A percentile compares a stretch with the other conserved stretches of the same genome.
Evolutionary conservation across 2,797 vertebrate genomes (phyloP).

Genomic region (Pristis pectinata): DNA sequence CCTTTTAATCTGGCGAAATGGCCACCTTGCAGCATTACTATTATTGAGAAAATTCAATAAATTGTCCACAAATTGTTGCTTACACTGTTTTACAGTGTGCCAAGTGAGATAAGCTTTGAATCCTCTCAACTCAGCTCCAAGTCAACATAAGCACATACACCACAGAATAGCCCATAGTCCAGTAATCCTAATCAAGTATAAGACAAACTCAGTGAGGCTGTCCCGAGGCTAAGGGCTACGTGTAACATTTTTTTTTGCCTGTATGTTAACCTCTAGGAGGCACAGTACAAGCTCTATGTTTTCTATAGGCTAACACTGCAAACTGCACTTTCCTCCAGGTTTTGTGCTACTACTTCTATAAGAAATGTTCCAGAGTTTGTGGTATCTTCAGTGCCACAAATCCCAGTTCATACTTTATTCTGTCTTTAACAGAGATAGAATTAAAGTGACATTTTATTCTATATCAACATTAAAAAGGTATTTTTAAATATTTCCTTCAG

Average conservation of each 20-base stretch:
- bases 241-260: not conserved
- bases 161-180: not conserved
- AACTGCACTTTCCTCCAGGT: not conserved
- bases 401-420: not conserved
- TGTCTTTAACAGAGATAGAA: not conserved
- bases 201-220: not conserved
- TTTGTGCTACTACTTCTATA: not conserved
- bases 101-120: not conserved
- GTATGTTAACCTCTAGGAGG: not conserved
- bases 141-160: not conserved
- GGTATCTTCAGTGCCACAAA: not conserved
- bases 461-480: not conserved
- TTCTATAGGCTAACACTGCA: not conserved
- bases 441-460: constrained; percentile 1
- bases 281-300: not conserved
- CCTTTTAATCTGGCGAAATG: not conserved
- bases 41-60: not conserved
- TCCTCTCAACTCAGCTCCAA: not conserved
- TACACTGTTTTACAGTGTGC: not conserved
- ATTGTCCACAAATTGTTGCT: not conserved
- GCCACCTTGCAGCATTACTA: not conserved
- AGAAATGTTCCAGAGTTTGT: not conserved
- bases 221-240: not conserved
- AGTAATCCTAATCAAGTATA: not conserved
- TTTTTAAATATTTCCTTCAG: not conserved